phyloP scores from a whole-genome alignment of 2,888 invertebrate species.

The Trichopria drosophilae region DNA sequence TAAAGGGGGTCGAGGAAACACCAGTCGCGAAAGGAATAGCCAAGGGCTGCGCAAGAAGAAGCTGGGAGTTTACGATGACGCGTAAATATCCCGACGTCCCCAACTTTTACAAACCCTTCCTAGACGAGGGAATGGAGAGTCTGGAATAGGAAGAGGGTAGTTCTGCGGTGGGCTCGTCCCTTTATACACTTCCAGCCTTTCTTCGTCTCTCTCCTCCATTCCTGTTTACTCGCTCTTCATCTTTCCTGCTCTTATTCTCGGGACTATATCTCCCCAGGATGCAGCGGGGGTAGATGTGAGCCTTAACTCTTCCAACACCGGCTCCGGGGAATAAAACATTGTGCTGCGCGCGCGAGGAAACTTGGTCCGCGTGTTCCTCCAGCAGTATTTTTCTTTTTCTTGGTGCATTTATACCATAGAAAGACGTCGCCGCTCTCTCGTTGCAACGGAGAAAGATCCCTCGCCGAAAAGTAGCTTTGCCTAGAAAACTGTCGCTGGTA shows the following conservation, averaged over 20 bases:
- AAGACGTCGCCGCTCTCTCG: too few species aligned
- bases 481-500: too few species aligned
- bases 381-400: conserved; percentile 34
- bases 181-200: conserved; percentile 47
- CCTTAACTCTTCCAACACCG: conserved; percentile 47
- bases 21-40: background rate
- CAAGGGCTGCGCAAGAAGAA: conserved; percentile 43
- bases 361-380: conserved; percentile 38
- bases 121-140: conserved; percentile 34
- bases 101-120: conserved; percentile 53
- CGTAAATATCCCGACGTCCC: conserved; percentile 53
- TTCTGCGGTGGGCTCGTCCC: conserved; percentile 40
- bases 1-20: background rate
- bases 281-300: conserved; percentile 33
- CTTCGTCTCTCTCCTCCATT: conserved; percentile 24
- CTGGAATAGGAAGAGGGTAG: conserved; percentile 29
- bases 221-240: conserved; percentile 4
- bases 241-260: too few species aligned
- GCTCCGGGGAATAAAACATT: conserved; percentile 47
- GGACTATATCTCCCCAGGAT: background rate
- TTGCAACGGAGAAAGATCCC: too few species aligned
- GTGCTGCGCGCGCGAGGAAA: conserved; percentile 39
- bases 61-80: conserved; percentile 50
- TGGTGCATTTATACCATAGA: too few species aligned
- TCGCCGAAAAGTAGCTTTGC: too few species aligned